These are phyloP conservation scores for Galerucella calmariensis DNA, from an alignment of 2,888 invertebrate species.

Conservation along the genomic window DNA sequence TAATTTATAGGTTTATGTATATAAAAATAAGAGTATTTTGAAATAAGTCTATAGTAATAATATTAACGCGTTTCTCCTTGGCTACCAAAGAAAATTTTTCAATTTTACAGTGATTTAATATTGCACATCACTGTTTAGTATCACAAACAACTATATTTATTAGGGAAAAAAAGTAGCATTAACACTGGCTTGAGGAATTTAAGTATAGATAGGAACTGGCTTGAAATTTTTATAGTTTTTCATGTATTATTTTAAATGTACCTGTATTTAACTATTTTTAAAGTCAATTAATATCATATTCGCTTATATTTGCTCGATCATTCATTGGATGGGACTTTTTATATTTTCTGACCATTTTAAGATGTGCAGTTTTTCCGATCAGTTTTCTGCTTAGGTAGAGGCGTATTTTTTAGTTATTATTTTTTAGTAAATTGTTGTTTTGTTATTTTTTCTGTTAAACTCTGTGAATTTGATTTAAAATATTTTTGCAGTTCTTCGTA, in stretches of 20 bases:
- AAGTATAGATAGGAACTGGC: too few species aligned
- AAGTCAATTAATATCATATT: not conserved
- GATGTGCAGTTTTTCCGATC: slow-evolving; percentile 17
- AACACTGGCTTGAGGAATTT: too few species aligned
- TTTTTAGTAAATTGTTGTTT: slow-evolving; percentile 26
- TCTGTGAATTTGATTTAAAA: slow-evolving; percentile 20
- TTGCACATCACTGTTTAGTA: not conserved
- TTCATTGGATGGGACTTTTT: not conserved
- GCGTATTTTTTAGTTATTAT: slow-evolving; percentile 28
- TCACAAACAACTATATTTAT: not conserved
- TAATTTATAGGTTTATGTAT: not conserved
- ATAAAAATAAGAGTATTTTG: not conserved
- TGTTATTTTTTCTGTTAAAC: slow-evolving; percentile 25
- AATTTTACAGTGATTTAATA: not conserved
- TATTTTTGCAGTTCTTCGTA: slow-evolving; percentile 4
- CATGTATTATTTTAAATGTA: not conserved
- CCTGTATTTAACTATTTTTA: not conserved
- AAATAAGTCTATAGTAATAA: not conserved
- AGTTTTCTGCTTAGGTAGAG: slow-evolving; percentile 21
- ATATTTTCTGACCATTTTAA: slow-evolving; percentile 3
- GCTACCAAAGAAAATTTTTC: too few species aligned
- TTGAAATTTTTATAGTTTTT: not conserved
- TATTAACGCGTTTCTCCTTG: too few species aligned
- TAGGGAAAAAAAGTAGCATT: too few species aligned
- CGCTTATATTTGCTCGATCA: not conserved